Evolutionary conservation across 53 echinoderm and acorn worm species (phyloP), one percentile per base, ranked within the genome.

Genomic region (Arbacia lixula): DNA sequence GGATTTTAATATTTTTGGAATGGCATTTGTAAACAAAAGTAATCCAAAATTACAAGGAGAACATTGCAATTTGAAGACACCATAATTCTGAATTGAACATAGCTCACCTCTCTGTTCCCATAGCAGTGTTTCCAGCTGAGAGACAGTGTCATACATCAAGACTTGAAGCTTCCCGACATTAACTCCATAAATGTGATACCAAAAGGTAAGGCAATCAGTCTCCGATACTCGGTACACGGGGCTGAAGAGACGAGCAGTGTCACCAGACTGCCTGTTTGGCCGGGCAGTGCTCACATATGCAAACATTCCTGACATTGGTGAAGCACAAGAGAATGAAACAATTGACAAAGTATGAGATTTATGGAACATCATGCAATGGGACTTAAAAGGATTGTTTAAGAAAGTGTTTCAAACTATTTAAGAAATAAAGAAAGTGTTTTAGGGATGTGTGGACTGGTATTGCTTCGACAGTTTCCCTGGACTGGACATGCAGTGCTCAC

Each of bases 161-260:
- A 75, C 53, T 36, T 52, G 28, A n/a, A 75, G 10, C n/a, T 53
- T 75, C 29, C 75, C 75, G 2, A 75, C 33, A 6, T 0, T 6
- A 22, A 17, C 8, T 0, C 93, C 95, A 66, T 88, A 88, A 83
- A 95, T 84, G 61, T 93, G 93, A 72, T 93, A 95, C 88, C 90
- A 95, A 85, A 95, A 91, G 6, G 86, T 80, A 10, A 95, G 56
- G 62, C 95, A 95, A 66, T 84, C 89, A 2, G 87, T 86, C 11
- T 19, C 30, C 3, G 89, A 76, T 3, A 86, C 85, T 4, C 68
- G 62, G 26, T 88, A 86, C 40, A 77, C 72, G 3, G 88, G 87
- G 43, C 95, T 95, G 26, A 34, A 32, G 10, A 95, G 68, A 2
- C 84, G 74, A 49, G 93, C 89, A 14, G 67, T 40, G 60, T 89